A percentile compares a stretch with the other conserved stretches of the same genome.
Evolutionary conservation across 2,888 invertebrate species (phyloP).

Genomic region (Hirtodrosophila histrioides): DNA sequence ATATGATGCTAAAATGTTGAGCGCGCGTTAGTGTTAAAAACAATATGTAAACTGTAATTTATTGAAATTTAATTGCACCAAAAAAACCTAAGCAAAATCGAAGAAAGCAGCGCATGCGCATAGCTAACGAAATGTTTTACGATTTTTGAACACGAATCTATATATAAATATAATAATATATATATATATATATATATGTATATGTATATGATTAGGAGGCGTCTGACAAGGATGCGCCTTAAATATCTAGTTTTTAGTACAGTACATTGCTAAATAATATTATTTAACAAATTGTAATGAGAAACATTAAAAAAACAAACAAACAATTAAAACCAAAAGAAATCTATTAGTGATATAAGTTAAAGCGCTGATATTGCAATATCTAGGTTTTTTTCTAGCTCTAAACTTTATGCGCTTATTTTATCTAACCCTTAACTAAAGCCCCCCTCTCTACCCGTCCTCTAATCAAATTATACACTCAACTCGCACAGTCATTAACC

Average conservation of each 20-base stretch:
- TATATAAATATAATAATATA: constrained; percentile 27
- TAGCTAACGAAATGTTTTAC: constrained; percentile 56
- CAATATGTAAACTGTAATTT: constrained; percentile 62
- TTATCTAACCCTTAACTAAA: constrained; percentile 27
- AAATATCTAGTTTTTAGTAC: constrained; percentile 59
- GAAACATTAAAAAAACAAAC: constrained; percentile 7
- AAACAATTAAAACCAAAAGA: constrained; percentile 52
- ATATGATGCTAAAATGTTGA: constrained; percentile 70
- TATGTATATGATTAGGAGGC: constrained; percentile 57
- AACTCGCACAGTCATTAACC: constrained; percentile 19
- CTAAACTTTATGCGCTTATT: constrained; percentile 38
- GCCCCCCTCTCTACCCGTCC: constrained; percentile 66
- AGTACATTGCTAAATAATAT: constrained; percentile 38
- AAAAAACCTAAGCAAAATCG: constrained; percentile 39
- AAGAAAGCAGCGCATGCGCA: constrained; percentile 18
- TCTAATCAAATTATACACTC: constrained; percentile 62
- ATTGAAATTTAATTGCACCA: constrained; percentile 75
- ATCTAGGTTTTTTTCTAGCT: constrained; percentile 44
- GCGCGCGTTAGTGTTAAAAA: constrained; percentile 58
- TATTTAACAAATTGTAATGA: constrained; percentile 39
- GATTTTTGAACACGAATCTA: constrained; percentile 72
- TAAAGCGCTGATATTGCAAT: constrained; percentile 66
- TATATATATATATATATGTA: constrained; percentile 28
- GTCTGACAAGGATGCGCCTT: constrained; percentile 49
- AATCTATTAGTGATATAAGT: constrained; percentile 65